A percentile compares a stretch with the other conserved stretches of the same genome.
Conservation (phyloP, 2,797 vertebrate genomes). For the Eulemur coronatus region DNA sequence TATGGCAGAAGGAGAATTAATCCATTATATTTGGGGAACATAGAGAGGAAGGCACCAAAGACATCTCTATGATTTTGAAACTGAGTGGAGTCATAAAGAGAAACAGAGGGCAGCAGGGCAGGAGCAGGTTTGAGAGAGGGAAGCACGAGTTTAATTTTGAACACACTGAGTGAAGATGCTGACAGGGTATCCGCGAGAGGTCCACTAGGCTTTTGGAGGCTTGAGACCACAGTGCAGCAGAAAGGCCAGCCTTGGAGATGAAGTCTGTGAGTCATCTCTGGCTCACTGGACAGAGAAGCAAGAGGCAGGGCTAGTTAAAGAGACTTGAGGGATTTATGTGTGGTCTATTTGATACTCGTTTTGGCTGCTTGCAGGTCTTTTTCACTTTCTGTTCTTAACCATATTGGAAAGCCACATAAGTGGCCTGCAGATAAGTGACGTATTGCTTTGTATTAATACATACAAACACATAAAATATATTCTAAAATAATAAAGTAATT, state of each 20-base stretch:
- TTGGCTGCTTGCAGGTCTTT: neutral
- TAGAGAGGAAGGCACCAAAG: constrained; percentile 52
- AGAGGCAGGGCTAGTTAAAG: neutral
- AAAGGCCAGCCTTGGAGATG: neutral
- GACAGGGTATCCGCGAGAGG: neutral
- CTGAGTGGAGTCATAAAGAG: constrained; percentile 60
- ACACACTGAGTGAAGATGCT: neutral
- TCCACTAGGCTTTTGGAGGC: neutral
- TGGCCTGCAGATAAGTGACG: neutral
- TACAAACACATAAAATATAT: neutral
- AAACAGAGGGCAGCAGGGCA: constrained; percentile 22
- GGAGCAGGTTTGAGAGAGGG: constrained; percentile 7
- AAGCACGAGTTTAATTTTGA: constrained; percentile 58
- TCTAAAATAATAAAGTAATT: constrained; percentile 11
- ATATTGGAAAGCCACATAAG: neutral
- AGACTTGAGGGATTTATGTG: neutral
- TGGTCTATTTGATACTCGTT: neutral
- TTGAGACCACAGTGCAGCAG: neutral
- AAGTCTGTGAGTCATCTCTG: neutral
- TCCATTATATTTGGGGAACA: constrained; percentile 47
- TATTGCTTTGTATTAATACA: neutral
- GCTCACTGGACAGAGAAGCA: neutral
- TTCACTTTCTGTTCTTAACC: neutral
- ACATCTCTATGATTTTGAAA: constrained; percentile 22
- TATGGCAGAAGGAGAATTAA: constrained; percentile 30